A percentile compares a stretch with the other conserved stretches of the same genome.
Evolutionary conservation across 2,888 invertebrate species (phyloP).

Genomic region (Ethmia dodecea): DNA sequence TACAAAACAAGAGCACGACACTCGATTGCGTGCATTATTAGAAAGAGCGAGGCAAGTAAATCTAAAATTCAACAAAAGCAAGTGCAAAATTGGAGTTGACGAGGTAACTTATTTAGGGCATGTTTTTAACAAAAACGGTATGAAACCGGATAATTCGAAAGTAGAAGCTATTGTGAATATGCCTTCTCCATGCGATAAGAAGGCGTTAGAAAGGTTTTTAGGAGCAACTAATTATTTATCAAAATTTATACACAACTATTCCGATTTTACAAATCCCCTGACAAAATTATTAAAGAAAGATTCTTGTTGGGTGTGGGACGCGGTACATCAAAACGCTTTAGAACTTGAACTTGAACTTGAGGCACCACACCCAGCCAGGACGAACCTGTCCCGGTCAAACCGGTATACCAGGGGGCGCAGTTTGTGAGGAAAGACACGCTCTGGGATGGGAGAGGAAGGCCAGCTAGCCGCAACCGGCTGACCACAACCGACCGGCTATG

Average conservation of each 20-base stretch:
- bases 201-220: conserved; percentile 6
- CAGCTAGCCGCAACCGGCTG: too few relatives aligned
- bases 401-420: too few relatives aligned
- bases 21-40: not conserved
- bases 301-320: conserved; percentile 1
- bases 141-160: conserved; percentile 2
- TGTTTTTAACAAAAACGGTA: conserved; percentile 4
- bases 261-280: not conserved
- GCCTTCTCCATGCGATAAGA: not conserved
- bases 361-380: too few relatives aligned
- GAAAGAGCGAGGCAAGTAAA: not conserved
- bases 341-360: too few relatives aligned
- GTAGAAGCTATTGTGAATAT: not conserved
- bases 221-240: conserved; percentile 6
- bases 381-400: too few relatives aligned
- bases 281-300: conserved; percentile 4
- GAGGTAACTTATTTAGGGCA: conserved; percentile 6
- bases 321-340: not conserved
- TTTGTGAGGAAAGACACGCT: too few relatives aligned
- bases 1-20: conserved; percentile 4
- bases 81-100: conserved; percentile 5
- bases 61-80: too few relatives aligned
- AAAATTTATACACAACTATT: conserved; percentile 9
- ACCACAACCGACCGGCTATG: too few relatives aligned
- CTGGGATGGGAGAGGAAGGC: too few relatives aligned